These are phyloP conservation scores for Leucoraja ocellata DNA, from an alignment of 2,797 vertebrate genomes.

Conservation along the genomic window DNA sequence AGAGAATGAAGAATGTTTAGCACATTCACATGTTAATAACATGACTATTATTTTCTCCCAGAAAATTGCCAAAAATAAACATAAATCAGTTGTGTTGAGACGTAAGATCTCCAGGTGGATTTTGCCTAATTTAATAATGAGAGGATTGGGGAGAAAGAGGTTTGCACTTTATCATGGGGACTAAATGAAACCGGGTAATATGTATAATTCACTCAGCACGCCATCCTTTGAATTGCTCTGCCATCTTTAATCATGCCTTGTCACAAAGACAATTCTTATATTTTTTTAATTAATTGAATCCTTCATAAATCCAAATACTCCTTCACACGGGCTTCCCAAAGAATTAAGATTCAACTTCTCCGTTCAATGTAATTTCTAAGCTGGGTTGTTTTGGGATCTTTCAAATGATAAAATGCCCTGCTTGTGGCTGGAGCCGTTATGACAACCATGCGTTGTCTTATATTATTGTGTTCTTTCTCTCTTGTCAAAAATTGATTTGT, in stretches of 20 bases:
- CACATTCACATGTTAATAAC: background rate
- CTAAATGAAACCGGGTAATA: background rate
- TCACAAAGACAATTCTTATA: background rate
- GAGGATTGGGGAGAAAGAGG: background rate
- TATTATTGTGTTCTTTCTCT: background rate
- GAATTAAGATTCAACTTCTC: background rate
- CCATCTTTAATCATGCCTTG: background rate
- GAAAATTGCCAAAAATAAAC: no score
- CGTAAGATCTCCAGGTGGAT: background rate
- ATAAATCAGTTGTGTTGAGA: background rate
- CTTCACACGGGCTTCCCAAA: background rate
- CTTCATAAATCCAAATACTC: slow-evolving; percentile 12
- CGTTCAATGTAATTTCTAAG: background rate
- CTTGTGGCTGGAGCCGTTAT: background rate
- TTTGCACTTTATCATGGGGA: background rate
- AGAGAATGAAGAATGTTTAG: background rate
- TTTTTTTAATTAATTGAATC: background rate
- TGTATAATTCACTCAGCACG: background rate
- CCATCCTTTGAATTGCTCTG: background rate
- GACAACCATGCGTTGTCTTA: background rate
- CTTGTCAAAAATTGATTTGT: background rate
- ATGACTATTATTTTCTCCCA: background rate
- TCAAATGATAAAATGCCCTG: background rate
- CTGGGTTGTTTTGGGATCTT: background rate
- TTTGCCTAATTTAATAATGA: background rate